phyloP scores from a whole-genome alignment of 2,888 invertebrate species.

The Sinopyrophorus schimmeli region DNA sequence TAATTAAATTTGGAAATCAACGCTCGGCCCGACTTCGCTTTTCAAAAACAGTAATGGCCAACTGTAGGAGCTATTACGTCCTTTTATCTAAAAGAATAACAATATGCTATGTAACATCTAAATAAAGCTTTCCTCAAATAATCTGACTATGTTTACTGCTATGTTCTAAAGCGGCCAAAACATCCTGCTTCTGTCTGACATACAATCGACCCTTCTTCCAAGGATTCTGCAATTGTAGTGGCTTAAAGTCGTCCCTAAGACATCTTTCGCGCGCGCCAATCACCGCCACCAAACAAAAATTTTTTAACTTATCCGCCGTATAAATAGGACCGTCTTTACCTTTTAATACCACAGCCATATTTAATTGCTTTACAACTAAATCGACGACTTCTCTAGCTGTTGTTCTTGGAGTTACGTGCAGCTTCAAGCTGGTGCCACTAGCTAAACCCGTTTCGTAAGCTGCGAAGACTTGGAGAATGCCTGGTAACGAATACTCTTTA shows the following conservation, averaged over 20 bases:
- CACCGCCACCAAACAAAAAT: slow-evolving; percentile 93
- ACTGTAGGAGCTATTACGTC: too few relatives aligned
- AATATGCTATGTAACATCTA: slow-evolving; percentile 25
- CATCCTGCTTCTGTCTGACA: slow-evolving; percentile 88
- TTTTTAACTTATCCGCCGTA: slow-evolving; percentile 77
- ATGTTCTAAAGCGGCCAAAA: slow-evolving; percentile 84
- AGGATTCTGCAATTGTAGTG: slow-evolving; percentile 90
- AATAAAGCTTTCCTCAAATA: slow-evolving; percentile 53
- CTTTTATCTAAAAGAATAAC: slow-evolving; percentile 17
- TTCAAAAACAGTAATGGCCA: too few relatives aligned
- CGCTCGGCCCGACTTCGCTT: too few relatives aligned
- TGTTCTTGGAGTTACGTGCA: slow-evolving; percentile 91
- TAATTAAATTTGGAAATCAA: too few relatives aligned
- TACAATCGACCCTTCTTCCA: slow-evolving; percentile 94
- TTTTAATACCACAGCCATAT: slow-evolving; percentile 88
- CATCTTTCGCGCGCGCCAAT: slow-evolving; percentile 94
- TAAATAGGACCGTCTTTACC: slow-evolving; percentile 86
- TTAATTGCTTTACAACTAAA: slow-evolving; percentile 92
- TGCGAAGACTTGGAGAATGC: slow-evolving; percentile 79
- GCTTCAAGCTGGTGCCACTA: slow-evolving; percentile 87
- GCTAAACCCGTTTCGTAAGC: slow-evolving; percentile 96
- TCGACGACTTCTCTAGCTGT: slow-evolving; percentile 95
- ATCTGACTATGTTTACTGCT: slow-evolving; percentile 79
- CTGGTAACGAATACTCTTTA: slow-evolving; percentile 46
- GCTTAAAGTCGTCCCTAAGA: slow-evolving; percentile 91